A percentile compares a stretch with the other conserved stretches of the same genome.
These are phyloP conservation scores for Scaptomyza parva DNA, from an alignment of 2,888 invertebrate species.

Conservation along the genomic window DNA sequence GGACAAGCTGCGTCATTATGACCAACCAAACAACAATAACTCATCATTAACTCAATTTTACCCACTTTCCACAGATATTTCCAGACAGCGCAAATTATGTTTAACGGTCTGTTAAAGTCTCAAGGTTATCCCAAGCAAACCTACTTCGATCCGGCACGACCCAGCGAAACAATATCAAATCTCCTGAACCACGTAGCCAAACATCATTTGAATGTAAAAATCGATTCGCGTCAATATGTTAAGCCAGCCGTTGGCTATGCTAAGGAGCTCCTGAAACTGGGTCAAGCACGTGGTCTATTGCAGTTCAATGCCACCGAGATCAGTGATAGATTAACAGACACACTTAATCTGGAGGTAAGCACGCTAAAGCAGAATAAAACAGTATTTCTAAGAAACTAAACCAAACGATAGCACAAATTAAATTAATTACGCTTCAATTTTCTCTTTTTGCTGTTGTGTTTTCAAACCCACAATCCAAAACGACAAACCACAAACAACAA, in stretches of 20 bases:
- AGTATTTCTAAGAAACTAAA: constrained; percentile 24
- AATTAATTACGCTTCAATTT: constrained; percentile 71
- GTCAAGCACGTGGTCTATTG: constrained; percentile 89
- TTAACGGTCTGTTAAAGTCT: constrained; percentile 90
- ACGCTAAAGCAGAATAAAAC: constrained; percentile 13
- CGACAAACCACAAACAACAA: constrained; percentile 29
- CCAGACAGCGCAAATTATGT: constrained; percentile 88
- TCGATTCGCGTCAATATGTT: constrained; percentile 90
- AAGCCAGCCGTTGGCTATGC: constrained; percentile 90
- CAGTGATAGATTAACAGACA: constrained; percentile 91
- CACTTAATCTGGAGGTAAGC: constrained; percentile 90
- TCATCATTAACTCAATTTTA: constrained; percentile 23
- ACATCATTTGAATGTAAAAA: constrained; percentile 89
- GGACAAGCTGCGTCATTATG: constrained; percentile 61
- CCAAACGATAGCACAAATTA: constrained; percentile 60
- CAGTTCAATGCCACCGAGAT: constrained; percentile 90
- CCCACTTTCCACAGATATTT: constrained; percentile 87
- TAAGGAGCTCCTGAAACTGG: constrained; percentile 90
- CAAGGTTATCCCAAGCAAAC: constrained; percentile 91
- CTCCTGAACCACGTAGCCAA: constrained; percentile 89
- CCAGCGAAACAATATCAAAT: constrained; percentile 89
- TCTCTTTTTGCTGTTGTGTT: constrained; percentile 41
- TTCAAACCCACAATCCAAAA: constrained; percentile 19
- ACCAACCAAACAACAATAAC: constrained; percentile 12
- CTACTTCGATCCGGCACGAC: constrained; percentile 88